A percentile compares a stretch with the other conserved stretches of the same genome.
phyloP scores from a whole-genome alignment of 2,113 vertebrate genomes.

The Coryphaenoides rupestris region DNA sequence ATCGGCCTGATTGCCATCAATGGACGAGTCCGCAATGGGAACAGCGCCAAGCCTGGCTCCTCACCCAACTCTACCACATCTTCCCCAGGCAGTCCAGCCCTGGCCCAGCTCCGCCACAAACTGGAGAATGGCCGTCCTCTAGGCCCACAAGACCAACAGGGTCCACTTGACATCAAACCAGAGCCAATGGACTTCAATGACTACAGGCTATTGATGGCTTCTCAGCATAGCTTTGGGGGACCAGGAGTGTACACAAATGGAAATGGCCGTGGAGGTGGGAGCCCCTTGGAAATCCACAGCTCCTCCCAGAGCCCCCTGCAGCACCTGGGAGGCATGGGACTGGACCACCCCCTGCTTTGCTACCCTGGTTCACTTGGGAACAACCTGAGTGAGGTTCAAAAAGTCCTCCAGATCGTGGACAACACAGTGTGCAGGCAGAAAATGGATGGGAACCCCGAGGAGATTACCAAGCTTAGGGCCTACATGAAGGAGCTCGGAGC shows the following conservation, averaged over 20 bases:
- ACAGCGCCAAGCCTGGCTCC: slow-evolving; percentile 86
- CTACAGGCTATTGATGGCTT: slow-evolving; percentile 85
- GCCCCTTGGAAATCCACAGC: slow-evolving; percentile 82
- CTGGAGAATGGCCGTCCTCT: slow-evolving; percentile 89
- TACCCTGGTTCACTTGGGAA: slow-evolving; percentile 78
- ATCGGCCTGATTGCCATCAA: slow-evolving; percentile 89
- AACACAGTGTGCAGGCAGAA: slow-evolving; percentile 93
- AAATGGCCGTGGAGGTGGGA: slow-evolving; percentile 81
- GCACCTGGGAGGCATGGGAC: slow-evolving; percentile 85
- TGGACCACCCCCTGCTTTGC: slow-evolving; percentile 82
- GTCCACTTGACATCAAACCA: slow-evolving; percentile 88
- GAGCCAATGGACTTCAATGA: slow-evolving; percentile 94
- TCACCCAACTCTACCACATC: slow-evolving; percentile 92
- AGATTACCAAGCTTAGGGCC: slow-evolving; percentile 89
- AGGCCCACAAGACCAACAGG: slow-evolving; percentile 81
- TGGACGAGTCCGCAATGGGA: slow-evolving; percentile 81
- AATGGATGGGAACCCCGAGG: slow-evolving; percentile 88
- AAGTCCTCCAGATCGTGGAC: slow-evolving; percentile 94
- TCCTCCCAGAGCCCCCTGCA: slow-evolving; percentile 90
- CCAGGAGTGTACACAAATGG: slow-evolving; percentile 85
- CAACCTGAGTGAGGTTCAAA: slow-evolving; percentile 91
- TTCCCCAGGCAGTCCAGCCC: slow-evolving; percentile 90
- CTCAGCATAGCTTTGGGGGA: slow-evolving; percentile 81
- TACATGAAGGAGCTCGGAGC: slow-evolving; percentile 92
- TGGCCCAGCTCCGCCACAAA: slow-evolving; percentile 89